Conservation (phyloP, 2,113 vertebrate genomes). For the Notarius quadriscutis region DNA sequence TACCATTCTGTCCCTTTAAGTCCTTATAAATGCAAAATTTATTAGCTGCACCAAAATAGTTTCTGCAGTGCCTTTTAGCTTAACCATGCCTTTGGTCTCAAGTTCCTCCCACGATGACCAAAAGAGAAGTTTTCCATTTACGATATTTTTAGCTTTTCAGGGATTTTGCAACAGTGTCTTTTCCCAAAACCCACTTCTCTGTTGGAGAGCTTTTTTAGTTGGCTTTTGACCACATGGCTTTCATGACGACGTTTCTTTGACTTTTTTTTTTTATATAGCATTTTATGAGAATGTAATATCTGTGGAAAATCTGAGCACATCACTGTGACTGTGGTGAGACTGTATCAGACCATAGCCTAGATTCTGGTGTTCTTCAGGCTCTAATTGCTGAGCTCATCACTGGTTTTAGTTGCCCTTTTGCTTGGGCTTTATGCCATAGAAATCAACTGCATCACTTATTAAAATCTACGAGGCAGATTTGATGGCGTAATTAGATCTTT, state of each 20-base stretch:
- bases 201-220: not conserved
- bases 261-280: not conserved
- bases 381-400: not conserved
- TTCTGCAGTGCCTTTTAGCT: not conserved
- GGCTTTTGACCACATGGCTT: constrained; percentile 10
- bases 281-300: constrained; percentile 36
- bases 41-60: constrained; percentile 1
- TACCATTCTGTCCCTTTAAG: not conserved
- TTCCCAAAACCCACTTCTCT: constrained; percentile 18
- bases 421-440: not conserved
- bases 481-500: too few species aligned
- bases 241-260: constrained; percentile 26
- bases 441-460: not conserved
- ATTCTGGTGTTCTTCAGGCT: not conserved
- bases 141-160: constrained; percentile 42
- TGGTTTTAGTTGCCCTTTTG: not conserved
- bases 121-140: constrained; percentile 26
- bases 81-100: not conserved
- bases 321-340: not conserved
- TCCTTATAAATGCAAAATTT: constrained; percentile 18
- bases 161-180: constrained; percentile 32
- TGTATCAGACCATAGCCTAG: not conserved
- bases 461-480: not conserved
- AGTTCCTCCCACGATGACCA: not conserved
- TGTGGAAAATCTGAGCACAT: constrained; percentile 35